Conservation (phyloP, 2,797 vertebrate species). For the Tragelaphus eurycerus region DNA sequence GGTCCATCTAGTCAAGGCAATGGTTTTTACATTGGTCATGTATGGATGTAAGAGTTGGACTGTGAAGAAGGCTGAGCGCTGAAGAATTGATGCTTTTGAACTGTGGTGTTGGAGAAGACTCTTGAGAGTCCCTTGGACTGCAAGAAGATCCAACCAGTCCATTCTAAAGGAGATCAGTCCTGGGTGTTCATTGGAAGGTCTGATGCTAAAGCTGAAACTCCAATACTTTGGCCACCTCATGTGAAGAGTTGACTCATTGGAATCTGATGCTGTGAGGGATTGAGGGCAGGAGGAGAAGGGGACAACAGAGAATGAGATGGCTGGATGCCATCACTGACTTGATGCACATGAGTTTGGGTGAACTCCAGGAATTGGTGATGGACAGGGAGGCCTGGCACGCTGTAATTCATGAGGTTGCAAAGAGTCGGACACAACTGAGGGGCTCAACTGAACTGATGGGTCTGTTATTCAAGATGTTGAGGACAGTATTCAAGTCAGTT, state of each 20-base stretch:
- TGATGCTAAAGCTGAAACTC: neutral
- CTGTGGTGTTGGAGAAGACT: neutral
- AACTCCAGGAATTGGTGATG: no score
- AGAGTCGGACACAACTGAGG: no score
- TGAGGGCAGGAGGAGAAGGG: neutral
- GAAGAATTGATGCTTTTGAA: neutral
- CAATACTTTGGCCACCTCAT: neutral
- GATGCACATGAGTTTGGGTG: neutral
- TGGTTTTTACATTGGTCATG: neutral
- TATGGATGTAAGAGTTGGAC: neutral
- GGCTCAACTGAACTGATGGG: no score
- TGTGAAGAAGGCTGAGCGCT: neutral
- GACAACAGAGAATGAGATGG: neutral
- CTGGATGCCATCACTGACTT: neutral
- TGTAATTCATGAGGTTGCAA: no score
- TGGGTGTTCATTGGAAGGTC: neutral
- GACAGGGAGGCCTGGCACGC: no score
- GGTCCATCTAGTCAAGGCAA: neutral
- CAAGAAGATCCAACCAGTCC: neutral
- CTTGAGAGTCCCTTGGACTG: neutral
- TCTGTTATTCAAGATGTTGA: neutral
- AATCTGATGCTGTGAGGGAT: neutral
- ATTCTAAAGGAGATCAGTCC: neutral
- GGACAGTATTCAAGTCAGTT: neutral
- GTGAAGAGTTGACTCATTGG: accelerated